Evolutionary conservation across 2,797 vertebrate species (phyloP).

Genomic region (Streptopelia turtur): DNA sequence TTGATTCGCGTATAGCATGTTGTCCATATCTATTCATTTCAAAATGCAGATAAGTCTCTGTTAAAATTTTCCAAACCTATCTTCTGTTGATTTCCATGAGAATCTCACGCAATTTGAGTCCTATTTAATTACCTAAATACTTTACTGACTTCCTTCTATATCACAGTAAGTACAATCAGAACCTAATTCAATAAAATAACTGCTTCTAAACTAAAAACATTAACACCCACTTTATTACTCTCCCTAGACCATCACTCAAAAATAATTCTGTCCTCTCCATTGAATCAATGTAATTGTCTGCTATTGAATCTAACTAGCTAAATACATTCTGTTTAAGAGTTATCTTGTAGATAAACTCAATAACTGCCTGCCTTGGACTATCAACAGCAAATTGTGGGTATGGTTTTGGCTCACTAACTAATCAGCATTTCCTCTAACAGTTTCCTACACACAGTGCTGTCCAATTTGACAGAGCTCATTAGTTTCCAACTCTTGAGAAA

Average conservation of each 20-base stretch:
- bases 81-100: neutral
- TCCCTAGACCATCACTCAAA: neutral
- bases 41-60: neutral
- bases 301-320: slow-evolving; percentile 58
- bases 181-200: slow-evolving; percentile 5
- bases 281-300: neutral
- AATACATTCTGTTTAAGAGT: slow-evolving; percentile 69
- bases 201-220: neutral
- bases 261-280: neutral
- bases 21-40: neutral
- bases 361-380: slow-evolving; percentile 57
- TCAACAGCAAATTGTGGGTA: slow-evolving; percentile 51
- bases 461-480: slow-evolving; percentile 48
- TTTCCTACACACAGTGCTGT: slow-evolving; percentile 11
- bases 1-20: neutral
- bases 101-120: neutral
- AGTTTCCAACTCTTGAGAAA: slow-evolving; percentile 56
- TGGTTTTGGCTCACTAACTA: slow-evolving; percentile 64
- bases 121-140: neutral
- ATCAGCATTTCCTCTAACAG: slow-evolving; percentile 30
- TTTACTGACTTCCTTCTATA: neutral
- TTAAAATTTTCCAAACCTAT: neutral
- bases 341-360: slow-evolving; percentile 67
- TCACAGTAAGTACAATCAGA: neutral
- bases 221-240: neutral